Conservation (phyloP, 2,888 invertebrate species). For the Fissipunctia ypsillon region DNA sequence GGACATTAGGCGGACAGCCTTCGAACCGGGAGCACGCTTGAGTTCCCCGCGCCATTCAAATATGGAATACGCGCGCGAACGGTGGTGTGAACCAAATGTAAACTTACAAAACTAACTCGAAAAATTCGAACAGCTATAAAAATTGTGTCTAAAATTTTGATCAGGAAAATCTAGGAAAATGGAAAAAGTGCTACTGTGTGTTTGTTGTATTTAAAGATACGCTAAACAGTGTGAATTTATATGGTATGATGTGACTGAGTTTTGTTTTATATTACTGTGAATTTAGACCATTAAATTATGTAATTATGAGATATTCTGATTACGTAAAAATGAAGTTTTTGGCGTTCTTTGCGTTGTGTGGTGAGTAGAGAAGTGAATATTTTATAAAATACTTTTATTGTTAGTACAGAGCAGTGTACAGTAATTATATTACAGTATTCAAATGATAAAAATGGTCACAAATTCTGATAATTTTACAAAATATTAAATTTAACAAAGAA, state of each 20-base stretch:
- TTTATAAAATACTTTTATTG: neutral
- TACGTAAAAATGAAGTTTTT: conserved; percentile 84
- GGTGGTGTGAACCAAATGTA: conserved; percentile 76
- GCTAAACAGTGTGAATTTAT: conserved; percentile 46
- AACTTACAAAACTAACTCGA: conserved; percentile 65
- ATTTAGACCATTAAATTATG: conserved; percentile 64
- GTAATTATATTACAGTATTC: neutral
- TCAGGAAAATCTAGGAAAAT: conserved; percentile 50
- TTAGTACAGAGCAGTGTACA: no score
- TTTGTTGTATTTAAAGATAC: conserved; percentile 55
- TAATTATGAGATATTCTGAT: conserved; percentile 73
- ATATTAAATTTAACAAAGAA: neutral
- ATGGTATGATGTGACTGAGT: conserved; percentile 75
- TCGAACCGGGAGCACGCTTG: conserved; percentile 75
- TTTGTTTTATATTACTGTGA: conserved; percentile 57
- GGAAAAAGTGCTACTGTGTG: conserved; percentile 66
- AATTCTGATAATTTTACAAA: neutral
- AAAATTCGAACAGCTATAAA: conserved; percentile 27
- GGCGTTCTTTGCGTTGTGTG: conserved; percentile 82
- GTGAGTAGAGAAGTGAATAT: conserved; percentile 75
- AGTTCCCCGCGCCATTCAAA: conserved; percentile 70
- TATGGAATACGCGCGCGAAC: conserved; percentile 80
- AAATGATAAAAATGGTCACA: neutral
- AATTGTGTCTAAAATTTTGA: conserved; percentile 52
- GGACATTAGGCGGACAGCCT: conserved; percentile 83